Base-by-base conservation (phyloP, 2,888 invertebrate species). In the Heteropelma amictum region DNA sequence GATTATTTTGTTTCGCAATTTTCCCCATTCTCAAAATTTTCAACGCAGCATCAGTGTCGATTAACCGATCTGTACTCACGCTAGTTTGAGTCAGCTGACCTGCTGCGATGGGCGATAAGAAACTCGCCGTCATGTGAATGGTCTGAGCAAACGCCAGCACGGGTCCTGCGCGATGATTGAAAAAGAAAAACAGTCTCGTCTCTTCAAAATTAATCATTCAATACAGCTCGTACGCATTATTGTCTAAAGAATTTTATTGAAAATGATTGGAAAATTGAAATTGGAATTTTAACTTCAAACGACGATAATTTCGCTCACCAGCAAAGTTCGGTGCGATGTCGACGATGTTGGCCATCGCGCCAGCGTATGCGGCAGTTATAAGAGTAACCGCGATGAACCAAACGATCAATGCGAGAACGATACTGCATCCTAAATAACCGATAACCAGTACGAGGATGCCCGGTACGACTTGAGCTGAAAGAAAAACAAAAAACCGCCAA, bases 311-410 rank as follows among this genome's bases (percentile, higher is more conserved):
- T 33, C 2, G 10, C 79, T 82, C 84, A 85, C 93, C 95, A 60
- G 95, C 94, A 81, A 93, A 93, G 89, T 95, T 94, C n/a, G 95
- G 94, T 0, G 94, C 94, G 72, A 95, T 93, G 85, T 95, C 95
- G 12, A 95, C 94, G 76, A 94, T 93, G 82, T 93, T 94, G 0
- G 94, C 94, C 93, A 94, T 94, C 2, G 94, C 94, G 35, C 94
- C 94, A 2, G 94, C 94, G 84, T 94, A 94, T 0, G 93, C 92
- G 8, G 94, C 93, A 17, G 94, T 94, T 80, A 94, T 93, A 72
- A 94, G 90, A 8, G 93, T 93, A 3, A 94, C 93, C 21, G 94
- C 93, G 69, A 92, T 87, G 85, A 93, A 94, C 94, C 94, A 94
- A 14, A 93, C 90, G 35, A 93, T 87, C 77, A 94, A 86, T 40